Percentiles rank a stretch among this genome's conserved stretches.
phyloP scores from a whole-genome alignment of 2,113 vertebrate genomes.

The Elephantulus edwardii region DNA sequence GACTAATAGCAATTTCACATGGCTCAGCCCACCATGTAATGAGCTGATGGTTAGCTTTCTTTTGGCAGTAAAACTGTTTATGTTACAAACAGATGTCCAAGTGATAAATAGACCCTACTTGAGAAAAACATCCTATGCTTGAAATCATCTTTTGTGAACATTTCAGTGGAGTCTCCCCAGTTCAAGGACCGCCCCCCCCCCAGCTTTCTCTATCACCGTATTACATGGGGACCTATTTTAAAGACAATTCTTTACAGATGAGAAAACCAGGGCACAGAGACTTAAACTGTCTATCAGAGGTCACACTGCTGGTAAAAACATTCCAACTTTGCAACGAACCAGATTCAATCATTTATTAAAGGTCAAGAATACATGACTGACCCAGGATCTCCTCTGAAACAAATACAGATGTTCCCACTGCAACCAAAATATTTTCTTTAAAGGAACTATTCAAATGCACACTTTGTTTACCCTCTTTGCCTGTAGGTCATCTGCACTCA shows the following conservation, averaged over 20 bases:
- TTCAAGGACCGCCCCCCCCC: not conserved
- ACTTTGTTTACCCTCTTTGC: not conserved
- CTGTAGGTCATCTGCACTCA: not conserved
- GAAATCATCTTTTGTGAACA: rapidly evolving
- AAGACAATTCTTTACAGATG: rapidly evolving
- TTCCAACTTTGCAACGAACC: not conserved
- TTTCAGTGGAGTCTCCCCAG: not conserved
- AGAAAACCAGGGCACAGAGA: not conserved
- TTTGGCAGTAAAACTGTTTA: not conserved
- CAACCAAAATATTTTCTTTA: rapidly evolving
- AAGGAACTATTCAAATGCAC: rapidly evolving
- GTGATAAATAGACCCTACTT: conserved; percentile 20
- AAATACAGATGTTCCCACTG: rapidly evolving
- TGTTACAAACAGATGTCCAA: not conserved
- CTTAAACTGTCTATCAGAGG: not conserved
- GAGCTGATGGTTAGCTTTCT: not conserved
- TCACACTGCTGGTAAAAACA: not conserved
- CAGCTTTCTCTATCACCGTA: not conserved
- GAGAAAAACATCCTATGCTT: not conserved
- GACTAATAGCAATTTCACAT: not conserved
- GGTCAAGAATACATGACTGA: not conserved
- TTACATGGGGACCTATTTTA: rapidly evolving
- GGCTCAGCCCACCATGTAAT: not conserved
- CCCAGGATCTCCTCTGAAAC: not conserved
- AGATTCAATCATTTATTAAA: not conserved